Conservation (phyloP, 30 jellyfish, hydroid and myxozoan species). For the Aurelia sp. region DNA sequence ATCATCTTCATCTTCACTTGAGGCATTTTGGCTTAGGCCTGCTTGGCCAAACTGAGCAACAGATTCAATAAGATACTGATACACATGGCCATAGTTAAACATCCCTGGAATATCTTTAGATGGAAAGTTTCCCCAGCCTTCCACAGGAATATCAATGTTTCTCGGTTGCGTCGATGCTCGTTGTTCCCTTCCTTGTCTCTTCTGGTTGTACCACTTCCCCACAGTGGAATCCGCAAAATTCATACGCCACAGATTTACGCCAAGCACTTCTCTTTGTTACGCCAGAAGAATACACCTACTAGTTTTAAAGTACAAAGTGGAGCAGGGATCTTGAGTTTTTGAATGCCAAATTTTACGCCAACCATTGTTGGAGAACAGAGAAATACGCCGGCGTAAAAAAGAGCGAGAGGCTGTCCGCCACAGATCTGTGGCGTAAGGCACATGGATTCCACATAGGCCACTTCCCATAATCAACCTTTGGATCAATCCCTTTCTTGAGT, state of each 20-base stretch:
- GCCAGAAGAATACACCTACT: too few relatives aligned
- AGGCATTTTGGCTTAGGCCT: neutral
- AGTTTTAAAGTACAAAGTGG: too few relatives aligned
- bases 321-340: too few relatives aligned
- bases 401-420: too few relatives aligned
- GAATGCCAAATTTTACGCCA: too few relatives aligned
- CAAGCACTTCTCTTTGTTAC: too few relatives aligned
- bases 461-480: constrained; percentile 44
- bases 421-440: too few relatives aligned
- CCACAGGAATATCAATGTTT: neutral
- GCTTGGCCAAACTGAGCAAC: neutral
- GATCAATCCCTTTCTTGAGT: constrained; percentile 12
- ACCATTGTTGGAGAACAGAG: too few relatives aligned
- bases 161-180: neutral
- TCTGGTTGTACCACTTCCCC: constrained; percentile 54
- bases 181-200: neutral
- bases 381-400: too few relatives aligned
- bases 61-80: constrained; percentile 24
- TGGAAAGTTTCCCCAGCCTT: constrained; percentile 42
- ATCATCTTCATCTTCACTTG: constrained; percentile 10
- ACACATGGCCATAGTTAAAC: constrained; percentile 47
- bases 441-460: too few relatives aligned
- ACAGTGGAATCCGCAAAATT: too few relatives aligned
- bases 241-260: too few relatives aligned
- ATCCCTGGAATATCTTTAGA: constrained; percentile 21